phyloP scores from a whole-genome alignment of 2,888 invertebrate species.

The Psylliodes chrysocephalus region DNA sequence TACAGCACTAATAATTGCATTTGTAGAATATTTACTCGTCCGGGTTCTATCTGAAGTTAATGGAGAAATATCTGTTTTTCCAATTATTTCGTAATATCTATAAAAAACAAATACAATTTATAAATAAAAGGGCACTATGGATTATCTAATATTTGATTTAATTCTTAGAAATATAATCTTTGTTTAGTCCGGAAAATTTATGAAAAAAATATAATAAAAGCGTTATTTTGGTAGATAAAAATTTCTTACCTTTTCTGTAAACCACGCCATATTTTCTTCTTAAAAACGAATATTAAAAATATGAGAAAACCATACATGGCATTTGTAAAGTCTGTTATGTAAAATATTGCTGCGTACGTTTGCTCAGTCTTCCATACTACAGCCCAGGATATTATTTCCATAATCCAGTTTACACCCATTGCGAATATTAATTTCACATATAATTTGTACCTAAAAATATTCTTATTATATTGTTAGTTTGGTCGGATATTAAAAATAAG shows the following conservation, averaged over 20 bases:
- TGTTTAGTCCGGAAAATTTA: too few species aligned
- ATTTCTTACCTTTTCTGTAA: slow-evolving; percentile 68
- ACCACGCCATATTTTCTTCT: slow-evolving; percentile 72
- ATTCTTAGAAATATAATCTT: too few species aligned
- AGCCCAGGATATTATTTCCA: slow-evolving; percentile 80
- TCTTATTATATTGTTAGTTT: too few species aligned
- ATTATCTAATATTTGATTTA: too few species aligned
- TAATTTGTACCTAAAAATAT: slow-evolving; percentile 75
- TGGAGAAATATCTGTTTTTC: slow-evolving; percentile 57
- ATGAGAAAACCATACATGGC: slow-evolving; percentile 76
- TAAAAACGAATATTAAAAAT: slow-evolving; percentile 80
- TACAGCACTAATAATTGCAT: slow-evolving; percentile 35
- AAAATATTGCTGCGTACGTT: slow-evolving; percentile 49
- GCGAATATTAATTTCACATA: slow-evolving; percentile 85
- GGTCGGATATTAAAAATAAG: too few species aligned
- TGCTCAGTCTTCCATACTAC: slow-evolving; percentile 44
- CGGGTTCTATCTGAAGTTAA: slow-evolving; percentile 45
- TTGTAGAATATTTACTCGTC: slow-evolving; percentile 49
- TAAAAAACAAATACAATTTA: too few species aligned
- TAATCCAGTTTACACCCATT: slow-evolving; percentile 87
- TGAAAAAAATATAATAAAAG: too few species aligned
- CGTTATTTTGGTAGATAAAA: too few species aligned
- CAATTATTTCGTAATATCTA: slow-evolving; percentile 57
- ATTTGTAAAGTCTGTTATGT: slow-evolving; percentile 73
- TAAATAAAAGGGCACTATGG: too few species aligned